Evolutionary conservation across 1,140 invertebrate species (phyloP), one percentile per base, ranked within the genome.

Genomic region (Drosophila mayri): DNA sequence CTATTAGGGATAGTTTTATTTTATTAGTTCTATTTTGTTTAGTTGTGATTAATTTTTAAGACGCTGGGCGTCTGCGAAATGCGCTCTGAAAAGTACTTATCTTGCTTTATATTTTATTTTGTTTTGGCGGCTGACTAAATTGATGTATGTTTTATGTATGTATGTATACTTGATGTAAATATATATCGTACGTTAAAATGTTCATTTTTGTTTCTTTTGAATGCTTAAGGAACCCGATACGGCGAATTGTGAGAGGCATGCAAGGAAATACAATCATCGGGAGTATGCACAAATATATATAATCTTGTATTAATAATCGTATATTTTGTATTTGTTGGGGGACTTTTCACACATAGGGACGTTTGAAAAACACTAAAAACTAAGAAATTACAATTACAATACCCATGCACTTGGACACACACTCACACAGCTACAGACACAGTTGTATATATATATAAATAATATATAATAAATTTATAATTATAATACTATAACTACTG

Each of bases 401-500:
- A 54, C 20, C 81, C 58, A 74, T 71, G 62, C 73, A 71, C 61
- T 22, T 54, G 78, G 44, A 76, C 25, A 77, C 46, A 62, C 60
- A 81, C 60, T 70, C 50, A 64, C 76, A 68, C 77, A 72, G 62
- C 79, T 85, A 86, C 54, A 85, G 62, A 70, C 32, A 54, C 12
- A 38, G 8, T 22, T 35, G n/a, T 54, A 70, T 43, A 22, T 70
- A 70, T 70, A 70, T 70, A 70, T 70, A 70, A 70, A 70, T 67
- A 70, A 79, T 76, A 78, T 47, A 25, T 47, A 47, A 47, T 47
- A 47, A 50, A 43, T 75, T 72, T 86, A 86, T 76, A 67, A 59
- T 60, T 82, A 88, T 90, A 88, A 88, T 88, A 88, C 84, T 87
- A 87, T 87, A 87, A 87, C 83, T 88, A 88, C 73, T 57, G 63